Base-by-base conservation (phyloP, 2,888 invertebrate species). In the Odontocerum albicorne region DNA sequence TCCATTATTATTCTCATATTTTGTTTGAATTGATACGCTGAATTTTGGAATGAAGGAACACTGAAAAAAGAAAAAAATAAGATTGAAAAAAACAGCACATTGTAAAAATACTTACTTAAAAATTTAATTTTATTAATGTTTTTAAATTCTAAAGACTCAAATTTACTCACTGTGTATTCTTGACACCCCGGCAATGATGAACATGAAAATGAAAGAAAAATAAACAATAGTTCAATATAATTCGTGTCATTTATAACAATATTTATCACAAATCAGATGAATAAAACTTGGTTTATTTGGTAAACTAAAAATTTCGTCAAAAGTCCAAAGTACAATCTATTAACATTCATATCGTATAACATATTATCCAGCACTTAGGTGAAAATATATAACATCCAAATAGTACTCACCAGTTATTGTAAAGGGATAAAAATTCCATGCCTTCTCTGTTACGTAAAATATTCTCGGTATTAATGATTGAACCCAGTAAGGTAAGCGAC, bases 351-450 rank as follows among this genome's bases (percentile, higher is more conserved):
- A n/a, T n/a, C n/a, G n/a, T n/a, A n/a, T n/a, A n/a, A n/a, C n/a
- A n/a, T n/a, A n/a, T n/a, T n/a, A n/a, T n/a, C n/a, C n/a, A n/a
- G n/a, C n/a, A n/a, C n/a, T 56, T 59, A 59, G 40, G 57, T 62
- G 46, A 13, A 32, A 58, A 35, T 32, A 27, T n/a, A n/a, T n/a
- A n/a, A 15, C 31, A n/a, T n/a, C n/a, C 47, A 46, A 7, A 35
- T 33, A 8, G 32, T 53, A 66, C 64, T 75, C 80, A 86, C 87
- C 87, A 73, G 91, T 94, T 47, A 90, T 84, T 15, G 94, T 94
- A 65, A 84, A 92, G 8, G 95, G 95, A 75, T 92, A 96, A 73
- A 90, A 95, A 72, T 96, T 95, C 94, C 94, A 95, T 10, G 94
- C 92, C 69, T 93, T 94, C 73, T 95, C 95, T 54, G 89, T 94